Evolutionary conservation across 2,113 vertebrate genomes (phyloP).

Genomic region (Planiliza haematocheilus): DNA sequence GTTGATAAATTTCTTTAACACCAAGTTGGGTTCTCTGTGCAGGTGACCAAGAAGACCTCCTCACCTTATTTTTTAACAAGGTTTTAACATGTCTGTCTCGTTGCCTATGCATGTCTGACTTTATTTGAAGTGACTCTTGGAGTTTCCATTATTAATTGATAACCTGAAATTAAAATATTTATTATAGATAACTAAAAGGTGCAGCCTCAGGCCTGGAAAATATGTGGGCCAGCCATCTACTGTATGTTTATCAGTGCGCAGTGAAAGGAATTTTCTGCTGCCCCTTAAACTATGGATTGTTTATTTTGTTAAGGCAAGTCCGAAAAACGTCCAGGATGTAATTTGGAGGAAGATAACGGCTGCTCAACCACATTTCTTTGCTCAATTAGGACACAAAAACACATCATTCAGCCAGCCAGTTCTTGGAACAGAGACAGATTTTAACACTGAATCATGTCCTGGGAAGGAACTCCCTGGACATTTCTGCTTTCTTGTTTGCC

Average conservation of each 20-base stretch:
- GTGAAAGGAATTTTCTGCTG: slow-evolving; percentile 18
- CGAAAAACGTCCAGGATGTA: slow-evolving; percentile 44
- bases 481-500: slow-evolving; percentile 44
- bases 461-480: slow-evolving; percentile 30
- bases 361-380: slow-evolving; percentile 57
- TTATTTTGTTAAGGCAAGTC: slow-evolving; percentile 46
- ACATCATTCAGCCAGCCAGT: slow-evolving; percentile 20
- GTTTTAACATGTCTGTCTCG: not conserved
- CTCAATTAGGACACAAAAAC: slow-evolving; percentile 31
- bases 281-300: slow-evolving; percentile 17
- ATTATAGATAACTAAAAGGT: slow-evolving; percentile 54
- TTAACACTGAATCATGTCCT: slow-evolving; percentile 5
- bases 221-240: slow-evolving; percentile 48
- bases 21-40: not conserved
- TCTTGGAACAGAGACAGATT: slow-evolving; percentile 26
- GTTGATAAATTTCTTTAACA: slow-evolving; percentile 33
- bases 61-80: slow-evolving; percentile 12
- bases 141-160: slow-evolving; percentile 64
- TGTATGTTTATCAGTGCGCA: slow-evolving; percentile 26
- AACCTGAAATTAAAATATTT: slow-evolving; percentile 64
- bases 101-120: slow-evolving; percentile 13
- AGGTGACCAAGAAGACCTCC: not conserved
- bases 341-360: slow-evolving; percentile 62
- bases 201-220: slow-evolving; percentile 37
- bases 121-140: not conserved